A percentile compares a stretch with the other conserved stretches of the same genome.
These are phyloP conservation scores for Heliconius hewitsoni DNA, from an alignment of 1,140 invertebrate species.

Conservation along the genomic window DNA sequence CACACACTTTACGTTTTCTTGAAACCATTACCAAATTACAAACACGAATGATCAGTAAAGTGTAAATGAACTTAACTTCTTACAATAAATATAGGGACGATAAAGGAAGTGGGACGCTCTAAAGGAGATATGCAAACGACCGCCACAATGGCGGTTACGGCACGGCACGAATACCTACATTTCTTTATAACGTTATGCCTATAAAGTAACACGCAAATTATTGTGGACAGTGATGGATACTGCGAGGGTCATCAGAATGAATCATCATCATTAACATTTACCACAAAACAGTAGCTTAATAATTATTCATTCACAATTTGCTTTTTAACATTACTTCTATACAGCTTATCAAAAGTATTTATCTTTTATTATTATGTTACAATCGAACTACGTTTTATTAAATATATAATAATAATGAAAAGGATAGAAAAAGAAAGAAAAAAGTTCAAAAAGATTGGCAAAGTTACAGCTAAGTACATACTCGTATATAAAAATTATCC, in stretches of 20 bases:
- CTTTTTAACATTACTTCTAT: too few relatives aligned
- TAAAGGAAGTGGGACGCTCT: slow-evolving; percentile 24
- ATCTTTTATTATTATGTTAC: neutral
- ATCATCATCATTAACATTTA: neutral
- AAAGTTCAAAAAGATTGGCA: neutral
- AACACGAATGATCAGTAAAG: neutral
- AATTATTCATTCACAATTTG: neutral
- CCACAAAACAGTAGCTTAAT: neutral
- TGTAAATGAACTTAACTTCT: slow-evolving; percentile 13
- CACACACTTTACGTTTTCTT: neutral
- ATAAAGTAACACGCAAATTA: slow-evolving; percentile 13
- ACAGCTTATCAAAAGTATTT: neutral
- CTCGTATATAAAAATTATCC: neutral
- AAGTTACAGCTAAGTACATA: neutral
- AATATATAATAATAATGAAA: neutral
- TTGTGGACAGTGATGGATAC: slow-evolving; percentile 11
- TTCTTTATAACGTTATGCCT: neutral
- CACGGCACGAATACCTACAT: neutral
- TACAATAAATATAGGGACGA: slow-evolving; percentile 23
- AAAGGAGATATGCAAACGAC: slow-evolving; percentile 27
- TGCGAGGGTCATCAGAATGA: neutral
- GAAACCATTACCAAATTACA: neutral
- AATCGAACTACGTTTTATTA: neutral
- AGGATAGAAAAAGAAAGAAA: neutral
- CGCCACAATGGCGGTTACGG: slow-evolving; percentile 20